Evolutionary conservation across 2,888 invertebrate genomes (phyloP), one percentile per base, ranked within the genome.

Genomic region (Cephus spinipes): DNA sequence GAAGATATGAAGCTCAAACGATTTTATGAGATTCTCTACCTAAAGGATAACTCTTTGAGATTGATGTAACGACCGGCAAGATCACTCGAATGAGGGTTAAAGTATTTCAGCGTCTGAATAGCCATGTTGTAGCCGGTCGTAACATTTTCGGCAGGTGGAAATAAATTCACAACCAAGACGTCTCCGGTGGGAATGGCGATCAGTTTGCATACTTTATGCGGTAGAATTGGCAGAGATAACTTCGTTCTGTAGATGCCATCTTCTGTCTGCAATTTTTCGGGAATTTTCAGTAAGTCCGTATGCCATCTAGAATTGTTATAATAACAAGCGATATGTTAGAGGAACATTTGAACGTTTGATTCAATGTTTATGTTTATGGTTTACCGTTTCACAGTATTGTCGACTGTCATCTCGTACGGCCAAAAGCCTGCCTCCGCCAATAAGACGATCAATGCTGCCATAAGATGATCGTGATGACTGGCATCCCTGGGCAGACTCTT

Each of bases 161-260:
- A 80, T 33, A 89, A 83, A 80, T 90, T 91, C 3, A 90, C 30
- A 34, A 91, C 76, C 69, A 91, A 71, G 68, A 82, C 83, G 78
- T 91, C 90, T 1, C 90, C 90, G 3, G 80, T 76, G n/a, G 90
- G 86, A 73, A 88, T 80, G 4, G 83, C 90, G 32, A 91, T 76
- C 15, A 91, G 80, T 76, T 87, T 91, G 75, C 88, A 90, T 0
- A 55, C 40, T 55, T 55, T 55, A 55, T 55, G 76, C 1, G 81
- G 79, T 23, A 75, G 34, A 36, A 76, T 81, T 36, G 76, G 76
- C 35, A 85, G 80, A 30, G 77, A 36, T 73, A 90, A 86, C 71
- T 77, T 76, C 73, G 90, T 80, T 30, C 84, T 79, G 74, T 91
- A 91, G n/a, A 79, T 73, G 12, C 80, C 83, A 4, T 80, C 77